Evolutionary conservation across 2,113 vertebrate species (phyloP).

Genomic region (Colossoma macropomum): DNA sequence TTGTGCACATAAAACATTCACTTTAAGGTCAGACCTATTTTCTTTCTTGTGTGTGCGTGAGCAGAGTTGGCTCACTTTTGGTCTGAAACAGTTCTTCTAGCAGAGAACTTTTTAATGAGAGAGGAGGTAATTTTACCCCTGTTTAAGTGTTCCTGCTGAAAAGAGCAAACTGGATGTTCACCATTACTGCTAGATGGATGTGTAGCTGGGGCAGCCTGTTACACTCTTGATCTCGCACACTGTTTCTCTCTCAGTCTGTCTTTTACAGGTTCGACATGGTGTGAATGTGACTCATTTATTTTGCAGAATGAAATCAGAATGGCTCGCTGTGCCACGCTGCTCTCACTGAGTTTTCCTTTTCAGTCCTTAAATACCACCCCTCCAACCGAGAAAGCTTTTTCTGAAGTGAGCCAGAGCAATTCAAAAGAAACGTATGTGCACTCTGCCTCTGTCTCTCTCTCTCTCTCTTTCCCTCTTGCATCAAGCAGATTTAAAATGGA

Average conservation of each 20-base stretch:
- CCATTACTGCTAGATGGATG: background rate
- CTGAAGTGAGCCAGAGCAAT: background rate
- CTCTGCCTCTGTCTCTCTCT: background rate
- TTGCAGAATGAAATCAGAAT: conserved; percentile 42
- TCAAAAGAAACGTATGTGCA: background rate
- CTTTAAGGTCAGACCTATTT: background rate
- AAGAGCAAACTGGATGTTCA: background rate
- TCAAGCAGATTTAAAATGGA: background rate
- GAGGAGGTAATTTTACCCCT: background rate
- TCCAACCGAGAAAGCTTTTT: conserved; percentile 31
- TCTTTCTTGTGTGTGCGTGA: background rate
- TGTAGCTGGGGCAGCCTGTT: background rate
- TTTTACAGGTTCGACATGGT: conserved; percentile 18
- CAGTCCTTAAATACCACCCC: conserved; percentile 48
- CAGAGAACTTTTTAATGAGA: conserved; percentile 6
- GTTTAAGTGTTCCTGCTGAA: background rate
- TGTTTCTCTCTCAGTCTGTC: background rate
- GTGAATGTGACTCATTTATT: conserved; percentile 31
- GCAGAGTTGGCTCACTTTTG: background rate
- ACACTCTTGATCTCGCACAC: conserved; percentile 4
- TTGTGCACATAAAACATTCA: no score
- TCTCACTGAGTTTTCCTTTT: conserved; percentile 32
- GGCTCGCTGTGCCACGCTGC: conserved; percentile 28
- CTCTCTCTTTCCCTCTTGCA: background rate
- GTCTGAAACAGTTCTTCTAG: conserved; percentile 12